A percentile compares a stretch with the other conserved stretches of the same genome.
Evolutionary conservation across 2,888 invertebrate genomes (phyloP).

Genomic region (Molanna angustata): DNA sequence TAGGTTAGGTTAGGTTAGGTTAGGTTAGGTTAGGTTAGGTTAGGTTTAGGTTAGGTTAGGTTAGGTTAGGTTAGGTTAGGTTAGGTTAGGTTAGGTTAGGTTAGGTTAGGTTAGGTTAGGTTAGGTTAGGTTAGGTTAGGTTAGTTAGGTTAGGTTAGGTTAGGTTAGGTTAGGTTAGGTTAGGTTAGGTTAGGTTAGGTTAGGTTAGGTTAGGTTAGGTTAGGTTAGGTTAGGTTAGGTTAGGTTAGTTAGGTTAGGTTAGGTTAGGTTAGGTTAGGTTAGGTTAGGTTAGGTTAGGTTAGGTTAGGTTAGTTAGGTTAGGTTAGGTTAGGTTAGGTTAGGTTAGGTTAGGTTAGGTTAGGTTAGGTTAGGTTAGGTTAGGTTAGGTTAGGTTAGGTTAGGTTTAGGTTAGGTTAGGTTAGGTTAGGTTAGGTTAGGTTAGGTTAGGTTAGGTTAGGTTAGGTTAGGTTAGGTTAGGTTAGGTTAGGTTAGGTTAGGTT

Average conservation of each 20-base stretch:
- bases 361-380: conserved; percentile 28
- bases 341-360: conserved; percentile 25
- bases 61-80: conserved; percentile 8
- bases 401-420: conserved; percentile 33
- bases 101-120: conserved; percentile 8
- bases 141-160: conserved; percentile 16
- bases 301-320: conserved; percentile 25
- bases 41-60: conserved; percentile 12
- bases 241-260: conserved; percentile 10
- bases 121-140: conserved; percentile 1
- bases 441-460: conserved; percentile 32
- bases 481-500: conserved; percentile 28
- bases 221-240: conserved; percentile 9
- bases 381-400: conserved; percentile 31
- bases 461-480: conserved; percentile 32
- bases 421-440: conserved; percentile 25
- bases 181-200: conserved; percentile 14
- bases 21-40: conserved; percentile 15
- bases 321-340: conserved; percentile 24
- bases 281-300: conserved; percentile 17
- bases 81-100: conserved; percentile 10
- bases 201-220: conserved; percentile 11
- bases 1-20: conserved; percentile 18
- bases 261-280: conserved; percentile 10
- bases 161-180: conserved; percentile 16